Evolutionary conservation across 1,140 invertebrate genomes (phyloP).

Genomic region (Drosophila bocqueti): DNA sequence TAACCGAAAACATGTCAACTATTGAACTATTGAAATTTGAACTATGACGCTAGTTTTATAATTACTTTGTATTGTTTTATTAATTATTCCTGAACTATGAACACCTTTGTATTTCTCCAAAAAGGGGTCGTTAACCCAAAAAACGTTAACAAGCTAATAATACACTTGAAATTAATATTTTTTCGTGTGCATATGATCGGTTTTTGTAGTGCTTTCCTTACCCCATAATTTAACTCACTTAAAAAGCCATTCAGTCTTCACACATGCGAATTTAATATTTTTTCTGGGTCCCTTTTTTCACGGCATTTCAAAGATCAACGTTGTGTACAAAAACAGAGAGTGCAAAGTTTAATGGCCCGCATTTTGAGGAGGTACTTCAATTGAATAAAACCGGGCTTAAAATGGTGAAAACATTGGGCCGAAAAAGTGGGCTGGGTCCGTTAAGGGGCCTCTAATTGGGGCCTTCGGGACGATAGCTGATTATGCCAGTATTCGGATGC

Average conservation of each 20-base stretch:
- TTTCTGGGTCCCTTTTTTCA: constrained; percentile 22
- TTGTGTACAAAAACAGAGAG: constrained; percentile 14
- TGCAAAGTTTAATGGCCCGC: constrained; percentile 43
- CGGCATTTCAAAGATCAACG: constrained; percentile 10
- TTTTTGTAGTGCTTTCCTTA: constrained; percentile 3
- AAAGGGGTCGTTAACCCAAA: not conserved
- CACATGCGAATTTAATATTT: constrained; percentile 28
- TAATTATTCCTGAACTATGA: not conserved
- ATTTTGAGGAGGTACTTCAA: constrained; percentile 22
- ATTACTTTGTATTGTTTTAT: not conserved
- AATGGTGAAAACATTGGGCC: constrained; percentile 19
- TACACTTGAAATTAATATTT: constrained; percentile 25
- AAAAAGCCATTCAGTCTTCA: constrained; percentile 39
- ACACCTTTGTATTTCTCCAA: not conserved
- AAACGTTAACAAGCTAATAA: constrained; percentile 16
- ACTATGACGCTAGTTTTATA: not conserved
- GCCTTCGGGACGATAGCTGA: constrained; percentile 48
- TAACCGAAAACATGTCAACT: not conserved
- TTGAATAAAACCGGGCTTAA: constrained; percentile 31
- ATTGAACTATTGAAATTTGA: not conserved
- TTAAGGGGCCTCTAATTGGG: constrained; percentile 46
- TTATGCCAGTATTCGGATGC: constrained; percentile 60
- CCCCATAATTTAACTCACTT: constrained; percentile 46
- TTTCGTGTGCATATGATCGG: constrained; percentile 3
- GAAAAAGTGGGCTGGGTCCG: constrained; percentile 19